These are phyloP conservation scores for Tiaroga cobitis DNA, from an alignment of 2,797 vertebrate genomes.

Conservation along the genomic window DNA sequence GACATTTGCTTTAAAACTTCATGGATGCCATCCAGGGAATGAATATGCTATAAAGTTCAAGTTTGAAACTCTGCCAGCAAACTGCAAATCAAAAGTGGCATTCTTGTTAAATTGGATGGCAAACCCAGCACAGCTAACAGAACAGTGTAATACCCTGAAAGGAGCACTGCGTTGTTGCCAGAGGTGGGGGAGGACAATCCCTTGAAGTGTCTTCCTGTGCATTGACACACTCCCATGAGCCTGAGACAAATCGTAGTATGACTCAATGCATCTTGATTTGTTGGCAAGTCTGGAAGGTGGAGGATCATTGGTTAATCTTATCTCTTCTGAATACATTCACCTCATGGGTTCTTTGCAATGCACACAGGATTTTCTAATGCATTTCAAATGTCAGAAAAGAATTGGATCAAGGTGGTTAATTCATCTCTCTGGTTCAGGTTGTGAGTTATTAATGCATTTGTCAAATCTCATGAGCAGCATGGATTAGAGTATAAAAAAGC, in stretches of 20 bases:
- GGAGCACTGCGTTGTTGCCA: background rate
- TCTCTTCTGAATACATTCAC: slow-evolving; percentile 10
- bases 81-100: slow-evolving; percentile 34
- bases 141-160: background rate
- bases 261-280: slow-evolving; percentile 1
- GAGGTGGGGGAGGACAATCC: background rate
- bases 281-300: background rate
- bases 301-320: slow-evolving; percentile 18
- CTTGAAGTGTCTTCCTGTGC: slow-evolving; percentile 6
- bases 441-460: slow-evolving; percentile 18
- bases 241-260: background rate
- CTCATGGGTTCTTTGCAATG: background rate
- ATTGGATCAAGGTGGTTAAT: slow-evolving; percentile 35
- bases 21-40: slow-evolving; percentile 18
- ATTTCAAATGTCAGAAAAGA: slow-evolving; percentile 3
- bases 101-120: slow-evolving; percentile 32
- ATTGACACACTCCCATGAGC: slow-evolving; percentile 2
- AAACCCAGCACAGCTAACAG: slow-evolving; percentile 13
- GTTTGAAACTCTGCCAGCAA: slow-evolving; percentile 31
- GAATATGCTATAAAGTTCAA: slow-evolving; percentile 35
- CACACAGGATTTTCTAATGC: background rate
- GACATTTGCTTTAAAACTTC: slow-evolving; percentile 31
- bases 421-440: slow-evolving; percentile 18
- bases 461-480: slow-evolving; percentile 10
- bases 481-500: background rate